Conservation (phyloP, 2,888 invertebrate genomes). For the Yponomeuta cagnagella region DNA sequence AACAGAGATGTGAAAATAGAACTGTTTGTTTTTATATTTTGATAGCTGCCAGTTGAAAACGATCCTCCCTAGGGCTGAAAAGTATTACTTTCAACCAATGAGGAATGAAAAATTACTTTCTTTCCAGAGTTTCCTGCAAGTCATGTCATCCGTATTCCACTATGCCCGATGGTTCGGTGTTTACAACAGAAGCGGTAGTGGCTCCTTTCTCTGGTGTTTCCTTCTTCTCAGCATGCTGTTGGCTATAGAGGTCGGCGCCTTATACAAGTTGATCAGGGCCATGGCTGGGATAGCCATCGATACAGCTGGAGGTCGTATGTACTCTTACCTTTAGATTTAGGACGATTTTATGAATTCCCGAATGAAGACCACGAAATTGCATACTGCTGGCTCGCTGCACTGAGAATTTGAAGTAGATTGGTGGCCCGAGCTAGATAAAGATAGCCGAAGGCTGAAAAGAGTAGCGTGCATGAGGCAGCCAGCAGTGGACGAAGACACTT, state of each 20-base stretch:
- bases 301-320: constrained; percentile 8
- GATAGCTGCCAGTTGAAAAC: too few species aligned
- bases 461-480: too few species aligned
- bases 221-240: background rate
- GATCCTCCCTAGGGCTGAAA: too few species aligned
- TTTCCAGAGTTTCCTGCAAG: constrained; percentile 8
- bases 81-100: too few species aligned
- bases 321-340: background rate
- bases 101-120: background rate
- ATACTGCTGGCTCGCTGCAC: too few species aligned
- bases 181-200: background rate
- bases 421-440: too few species aligned
- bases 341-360: background rate
- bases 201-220: constrained; percentile 4
- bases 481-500: too few species aligned
- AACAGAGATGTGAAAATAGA: too few species aligned
- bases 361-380: background rate
- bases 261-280: constrained; percentile 5
- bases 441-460: too few species aligned
- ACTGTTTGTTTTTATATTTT: too few species aligned
- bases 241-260: constrained; percentile 1
- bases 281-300: background rate
- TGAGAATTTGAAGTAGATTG: too few species aligned
- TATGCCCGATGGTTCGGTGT: constrained; percentile 13
- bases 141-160: background rate